Base-by-base conservation (phyloP, 1,140 invertebrate species). In the Drosophila aff. region DNA sequence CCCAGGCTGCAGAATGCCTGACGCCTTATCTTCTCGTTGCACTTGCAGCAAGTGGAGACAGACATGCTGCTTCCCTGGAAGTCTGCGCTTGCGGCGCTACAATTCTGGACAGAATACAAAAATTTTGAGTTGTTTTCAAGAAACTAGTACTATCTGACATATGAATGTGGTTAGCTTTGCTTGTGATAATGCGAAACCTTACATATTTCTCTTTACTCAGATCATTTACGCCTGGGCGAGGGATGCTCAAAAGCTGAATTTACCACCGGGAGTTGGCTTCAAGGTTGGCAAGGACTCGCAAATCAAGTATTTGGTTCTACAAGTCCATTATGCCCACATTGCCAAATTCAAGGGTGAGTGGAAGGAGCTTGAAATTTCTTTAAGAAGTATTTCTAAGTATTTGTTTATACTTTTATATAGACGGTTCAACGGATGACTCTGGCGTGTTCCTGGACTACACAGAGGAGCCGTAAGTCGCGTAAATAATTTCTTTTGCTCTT, bases 161-260 rank as follows among this genome's bases (percentile, higher is more conserved):
- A 33, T 33, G 9, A n/a, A 28, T 50, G 28, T 31, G 16, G 8
- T 28, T 26, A 28, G 23, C 15, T 7, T 4, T 28, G 16, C 26
- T 11, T 36, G 33, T 36, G 33, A 36, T 36, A 43, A 18, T n/a
- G 3, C 3, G n/a, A 10, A 7, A 23, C 11, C 5, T n/a, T 38
- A 50, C 28, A 43, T 41, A 28, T 53, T 57, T 38, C 59, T 78
- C 33, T 76, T 60, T 64, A 41, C 82, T 49, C 80, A 98, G 95
- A 97, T 99, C 72, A 94, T 99, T 21, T 99, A 99, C 93, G 98
- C 98, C 0, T 99, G 99, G 99, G 99, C 98, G 4, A 95, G 97
- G 90, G 97, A 99, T 93, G 99, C 99, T 1, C 98, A 98, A 5
- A 94, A 95, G 38, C 94, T 99, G 7, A 93, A 95, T 46, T 92